Percentiles rank a stretch among this genome's conserved stretches.
Conservation (phyloP, 1,140 invertebrate species). For the Conus ventricosus region DNA sequence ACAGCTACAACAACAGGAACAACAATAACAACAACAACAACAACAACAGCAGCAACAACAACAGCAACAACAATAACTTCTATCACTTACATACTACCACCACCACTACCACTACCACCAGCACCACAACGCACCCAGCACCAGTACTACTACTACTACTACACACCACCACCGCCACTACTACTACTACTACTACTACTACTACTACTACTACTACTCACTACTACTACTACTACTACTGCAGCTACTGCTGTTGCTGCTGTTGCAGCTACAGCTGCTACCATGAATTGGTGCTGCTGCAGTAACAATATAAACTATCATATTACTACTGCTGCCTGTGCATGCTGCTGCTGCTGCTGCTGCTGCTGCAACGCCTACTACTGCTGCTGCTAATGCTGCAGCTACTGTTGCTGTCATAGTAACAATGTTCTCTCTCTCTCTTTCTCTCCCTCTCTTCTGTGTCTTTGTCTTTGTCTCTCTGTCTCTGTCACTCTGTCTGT, state of each 20-base stretch:
- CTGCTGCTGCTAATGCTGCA: too few species aligned
- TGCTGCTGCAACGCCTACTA: too few species aligned
- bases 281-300: neutral
- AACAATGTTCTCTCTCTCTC: neutral
- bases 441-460: neutral
- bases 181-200: slow-evolving; percentile 8
- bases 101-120: neutral
- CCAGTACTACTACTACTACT: neutral
- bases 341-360: neutral
- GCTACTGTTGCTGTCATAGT: too few species aligned
- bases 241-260: neutral
- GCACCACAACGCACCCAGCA: too few species aligned
- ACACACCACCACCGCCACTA: too few species aligned
- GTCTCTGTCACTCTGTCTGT: neutral
- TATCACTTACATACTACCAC: neutral
- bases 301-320: neutral
- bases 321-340: neutral
- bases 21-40: too few species aligned
- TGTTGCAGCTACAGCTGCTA: neutral
- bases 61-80: too few species aligned
- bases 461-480: too few species aligned
- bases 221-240: slow-evolving; percentile 24
- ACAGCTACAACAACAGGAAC: too few species aligned
- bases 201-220: neutral
- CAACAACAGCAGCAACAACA: too few species aligned